Evolutionary conservation across 1,140 invertebrate species (phyloP).

Genomic region (Eriocheir sinensis): DNA sequence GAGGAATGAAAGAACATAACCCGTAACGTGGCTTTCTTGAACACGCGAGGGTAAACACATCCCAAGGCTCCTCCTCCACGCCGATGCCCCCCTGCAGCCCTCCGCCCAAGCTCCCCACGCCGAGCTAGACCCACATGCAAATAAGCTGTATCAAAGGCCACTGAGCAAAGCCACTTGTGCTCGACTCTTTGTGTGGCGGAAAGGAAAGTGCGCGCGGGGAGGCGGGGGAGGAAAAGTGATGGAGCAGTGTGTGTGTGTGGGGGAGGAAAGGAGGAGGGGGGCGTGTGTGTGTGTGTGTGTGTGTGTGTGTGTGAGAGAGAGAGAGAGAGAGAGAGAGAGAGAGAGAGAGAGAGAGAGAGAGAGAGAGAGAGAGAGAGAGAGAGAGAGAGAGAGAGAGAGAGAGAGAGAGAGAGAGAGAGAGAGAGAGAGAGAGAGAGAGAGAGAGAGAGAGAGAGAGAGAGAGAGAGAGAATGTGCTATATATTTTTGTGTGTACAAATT

Average conservation of each 20-base stretch:
- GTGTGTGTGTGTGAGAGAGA: background rate
- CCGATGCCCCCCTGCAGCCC: background rate
- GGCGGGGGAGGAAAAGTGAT: background rate
- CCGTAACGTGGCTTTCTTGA: background rate
- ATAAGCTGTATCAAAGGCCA: background rate
- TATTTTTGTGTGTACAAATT: no score
- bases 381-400: no score
- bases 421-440: no score
- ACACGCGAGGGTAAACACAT: background rate
- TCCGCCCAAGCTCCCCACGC: no score
- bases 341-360: no score
- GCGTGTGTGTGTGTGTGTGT: slow-evolving; percentile 20
- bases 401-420: no score
- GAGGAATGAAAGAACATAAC: background rate
- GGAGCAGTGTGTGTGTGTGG: background rate
- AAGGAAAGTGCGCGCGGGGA: no score
- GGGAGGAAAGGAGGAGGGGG: background rate
- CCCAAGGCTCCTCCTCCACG: background rate
- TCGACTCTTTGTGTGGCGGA: background rate
- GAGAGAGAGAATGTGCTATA: no score
- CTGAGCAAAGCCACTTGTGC: background rate
- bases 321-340: no score
- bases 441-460: no score
- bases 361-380: no score
- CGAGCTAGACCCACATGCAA: background rate